Evolutionary conservation across 2,888 invertebrate species (phyloP), one percentile per base, ranked within the genome.

Genomic region (Drosophila fungiperda): DNA sequence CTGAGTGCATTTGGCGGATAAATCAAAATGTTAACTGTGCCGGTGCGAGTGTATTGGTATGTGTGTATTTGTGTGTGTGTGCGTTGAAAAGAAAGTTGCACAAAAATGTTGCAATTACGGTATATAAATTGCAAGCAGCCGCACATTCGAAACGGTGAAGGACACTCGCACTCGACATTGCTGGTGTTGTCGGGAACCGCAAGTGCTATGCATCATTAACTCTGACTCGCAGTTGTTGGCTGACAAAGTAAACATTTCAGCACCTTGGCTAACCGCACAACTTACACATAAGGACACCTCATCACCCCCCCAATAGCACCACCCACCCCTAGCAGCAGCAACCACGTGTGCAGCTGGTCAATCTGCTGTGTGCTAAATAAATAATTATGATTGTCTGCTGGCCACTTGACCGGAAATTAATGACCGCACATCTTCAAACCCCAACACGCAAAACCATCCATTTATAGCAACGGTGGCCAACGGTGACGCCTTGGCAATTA

Each of bases 381-480:
- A 87, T 87, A 87, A 87, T 87, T 89, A 89, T 87, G 86, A 87
- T 89, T 89, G 90, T 88, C 86, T 69, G 70, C 76, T 81, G 78
- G 74, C 79, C 76, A 85, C 90, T 87, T 89, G 88, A 89, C 86
- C 86, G 90, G 86, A 87, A 87, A 87, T 79, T 87, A 87, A 86
- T 86, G 87, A 68, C 80, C 72, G 68, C 74, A 70, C 82, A 80
- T 78, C 82, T 82, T 69, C 68, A 75, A 72, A 66, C 67, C 72
- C 36, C 26, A 33, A 38, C 55, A 33, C n/a, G 38, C 38, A n/a
- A 17, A 48, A 48, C 35, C 15, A 54, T 17, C n/a, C 20, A 53
- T 32, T 55, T 48, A 40, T 59, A 15, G 42, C 62, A 12, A 9
- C 35, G 55, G 15, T 20, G 32, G 33, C 12, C 68, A 62, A 58